A percentile compares a stretch with the other conserved stretches of the same genome.
These are phyloP conservation scores for Acleris holmiana DNA, from an alignment of 2,888 invertebrate genomes.

Conservation along the genomic window DNA sequence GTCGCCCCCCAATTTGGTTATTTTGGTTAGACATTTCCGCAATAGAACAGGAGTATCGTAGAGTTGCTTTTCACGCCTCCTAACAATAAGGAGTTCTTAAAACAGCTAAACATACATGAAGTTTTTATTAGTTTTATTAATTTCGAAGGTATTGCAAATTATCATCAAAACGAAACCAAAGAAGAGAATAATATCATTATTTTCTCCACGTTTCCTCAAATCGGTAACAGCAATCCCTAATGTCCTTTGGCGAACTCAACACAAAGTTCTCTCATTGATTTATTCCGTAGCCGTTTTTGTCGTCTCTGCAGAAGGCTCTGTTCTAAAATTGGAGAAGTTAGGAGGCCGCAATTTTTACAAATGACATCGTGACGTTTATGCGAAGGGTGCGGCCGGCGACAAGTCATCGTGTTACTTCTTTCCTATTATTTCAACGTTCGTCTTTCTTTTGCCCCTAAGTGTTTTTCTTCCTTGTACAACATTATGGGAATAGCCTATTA, in stretches of 20 bases:
- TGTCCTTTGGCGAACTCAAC: constrained; percentile 25
- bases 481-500: constrained; percentile 58
- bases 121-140: too few relatives aligned
- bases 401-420: constrained; percentile 83
- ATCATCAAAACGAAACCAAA: not conserved
- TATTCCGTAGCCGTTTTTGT: constrained; percentile 33
- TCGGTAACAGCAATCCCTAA: constrained; percentile 27
- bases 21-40: constrained; percentile 76
- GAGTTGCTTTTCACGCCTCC: constrained; percentile 48
- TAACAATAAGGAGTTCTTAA: not conserved
- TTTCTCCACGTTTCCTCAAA: constrained; percentile 25
- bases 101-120: not conserved
- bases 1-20: constrained; percentile 78
- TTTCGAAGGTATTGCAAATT: not conserved
- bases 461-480: constrained; percentile 57
- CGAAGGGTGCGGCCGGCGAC: constrained; percentile 78
- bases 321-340: constrained; percentile 77
- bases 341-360: constrained; percentile 83
- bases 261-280: constrained; percentile 34
- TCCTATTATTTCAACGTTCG: constrained; percentile 76
- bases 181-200: not conserved
- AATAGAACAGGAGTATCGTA: constrained; percentile 49
- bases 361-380: constrained; percentile 84
- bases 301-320: constrained; percentile 56
- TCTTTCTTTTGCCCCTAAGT: constrained; percentile 62